A percentile compares a stretch with the other conserved stretches of the same genome.
These are phyloP conservation scores for Tympanoctomys barrerae DNA, from an alignment of 2,797 vertebrate species.

Conservation along the genomic window DNA sequence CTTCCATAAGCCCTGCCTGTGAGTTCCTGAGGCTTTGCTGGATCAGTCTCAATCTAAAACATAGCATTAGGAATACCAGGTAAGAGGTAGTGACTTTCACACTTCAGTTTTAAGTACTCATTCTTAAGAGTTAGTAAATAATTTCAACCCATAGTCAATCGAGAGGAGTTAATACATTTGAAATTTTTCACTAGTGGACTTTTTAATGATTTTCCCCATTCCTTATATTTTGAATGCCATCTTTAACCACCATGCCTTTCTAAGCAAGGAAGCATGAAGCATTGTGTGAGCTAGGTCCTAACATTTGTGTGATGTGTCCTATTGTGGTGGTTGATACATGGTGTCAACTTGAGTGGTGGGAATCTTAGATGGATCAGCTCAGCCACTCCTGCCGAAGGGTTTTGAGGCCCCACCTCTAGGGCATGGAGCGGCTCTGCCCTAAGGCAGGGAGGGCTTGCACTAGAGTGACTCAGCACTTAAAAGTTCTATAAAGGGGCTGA, in stretches of 20 bases:
- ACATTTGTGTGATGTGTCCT: background rate
- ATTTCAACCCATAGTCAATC: conserved; percentile 25
- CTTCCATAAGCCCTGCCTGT: background rate
- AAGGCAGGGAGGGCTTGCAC: no score
- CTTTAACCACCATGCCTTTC: conserved; percentile 4
- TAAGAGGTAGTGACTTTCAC: background rate
- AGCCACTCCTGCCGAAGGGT: no score
- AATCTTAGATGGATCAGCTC: no score
- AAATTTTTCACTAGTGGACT: conserved; percentile 32
- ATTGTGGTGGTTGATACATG: no score
- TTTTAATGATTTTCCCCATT: conserved; percentile 35
- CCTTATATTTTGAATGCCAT: background rate
- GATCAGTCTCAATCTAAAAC: background rate
- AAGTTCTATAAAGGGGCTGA: no score
- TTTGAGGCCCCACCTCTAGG: no score
- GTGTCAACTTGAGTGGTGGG: no score
- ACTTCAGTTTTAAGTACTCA: conserved; percentile 3
- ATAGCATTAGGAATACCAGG: background rate
- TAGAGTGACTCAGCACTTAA: no score
- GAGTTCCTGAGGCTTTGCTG: background rate
- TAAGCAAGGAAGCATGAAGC: background rate
- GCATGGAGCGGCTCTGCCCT: no score
- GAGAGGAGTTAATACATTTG: conserved; percentile 33
- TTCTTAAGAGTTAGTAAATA: conserved; percentile 47
- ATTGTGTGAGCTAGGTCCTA: background rate